Conservation (phyloP, 1,140 invertebrate species). For the Samia ricini region DNA sequence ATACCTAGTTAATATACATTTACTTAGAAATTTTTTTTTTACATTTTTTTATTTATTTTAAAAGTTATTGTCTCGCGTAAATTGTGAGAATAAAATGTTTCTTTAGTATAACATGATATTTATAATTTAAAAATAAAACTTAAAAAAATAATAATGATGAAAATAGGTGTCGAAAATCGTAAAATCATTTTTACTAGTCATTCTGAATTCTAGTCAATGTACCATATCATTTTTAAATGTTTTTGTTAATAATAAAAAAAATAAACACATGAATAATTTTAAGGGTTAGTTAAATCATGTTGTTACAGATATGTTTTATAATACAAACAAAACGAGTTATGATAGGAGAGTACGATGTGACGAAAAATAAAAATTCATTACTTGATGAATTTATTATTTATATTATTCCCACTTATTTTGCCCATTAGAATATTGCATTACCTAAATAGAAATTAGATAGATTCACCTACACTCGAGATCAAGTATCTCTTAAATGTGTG, state of each 20-base stretch:
- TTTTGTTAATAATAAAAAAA: slow-evolving; percentile 35
- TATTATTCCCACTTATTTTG: neutral
- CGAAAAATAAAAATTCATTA: slow-evolving; percentile 74
- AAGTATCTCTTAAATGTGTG: too few relatives aligned
- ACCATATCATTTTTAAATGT: slow-evolving; percentile 73
- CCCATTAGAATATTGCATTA: too few relatives aligned
- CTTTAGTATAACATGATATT: neutral
- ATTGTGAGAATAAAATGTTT: neutral
- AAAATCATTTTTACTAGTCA: slow-evolving; percentile 6
- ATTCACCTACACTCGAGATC: too few relatives aligned
- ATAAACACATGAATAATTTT: slow-evolving; percentile 38
- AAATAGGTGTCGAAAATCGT: neutral
- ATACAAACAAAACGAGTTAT: slow-evolving; percentile 67
- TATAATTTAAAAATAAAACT: neutral
- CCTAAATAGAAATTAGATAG: too few relatives aligned
- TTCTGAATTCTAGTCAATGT: slow-evolving; percentile 57
- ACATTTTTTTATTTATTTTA: slow-evolving; percentile 10
- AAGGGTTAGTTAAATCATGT: slow-evolving; percentile 68
- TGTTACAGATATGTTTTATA: slow-evolving; percentile 75
- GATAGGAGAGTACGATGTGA: slow-evolving; percentile 72
- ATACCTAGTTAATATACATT: slow-evolving; percentile 67
- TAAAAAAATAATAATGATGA: neutral
- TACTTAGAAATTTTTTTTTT: slow-evolving; percentile 60
- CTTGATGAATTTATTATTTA: slow-evolving; percentile 46
- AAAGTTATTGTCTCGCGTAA: neutral